These are phyloP conservation scores for Meloidogyne hapla DNA, from an alignment of 1,140 invertebrate genomes.

Conservation along the genomic window DNA sequence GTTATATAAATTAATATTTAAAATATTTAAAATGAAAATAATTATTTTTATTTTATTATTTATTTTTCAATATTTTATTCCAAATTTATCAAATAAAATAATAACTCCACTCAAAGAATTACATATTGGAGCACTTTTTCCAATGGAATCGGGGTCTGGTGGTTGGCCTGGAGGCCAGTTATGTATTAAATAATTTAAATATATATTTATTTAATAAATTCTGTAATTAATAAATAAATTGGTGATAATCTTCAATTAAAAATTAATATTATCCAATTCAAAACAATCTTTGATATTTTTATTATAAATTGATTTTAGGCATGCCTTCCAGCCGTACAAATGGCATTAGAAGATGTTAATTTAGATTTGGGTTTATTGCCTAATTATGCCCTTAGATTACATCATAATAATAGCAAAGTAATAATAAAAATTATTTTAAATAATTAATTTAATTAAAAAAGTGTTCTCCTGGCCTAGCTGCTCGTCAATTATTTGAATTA, in stretches of 20 bases:
- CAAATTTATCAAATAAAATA: neutral
- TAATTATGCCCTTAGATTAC: slow-evolving; percentile 84
- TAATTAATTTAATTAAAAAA: slow-evolving; percentile 66
- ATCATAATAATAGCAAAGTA: slow-evolving; percentile 96
- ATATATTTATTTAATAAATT: neutral
- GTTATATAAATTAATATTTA: neutral
- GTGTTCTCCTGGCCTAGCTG: slow-evolving; percentile 95
- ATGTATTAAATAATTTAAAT: neutral
- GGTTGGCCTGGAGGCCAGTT: slow-evolving; percentile 67
- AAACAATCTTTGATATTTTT: neutral
- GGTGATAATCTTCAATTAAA: too few relatives aligned
- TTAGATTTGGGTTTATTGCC: slow-evolving; percentile 80
- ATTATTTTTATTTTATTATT: slow-evolving; percentile 1
- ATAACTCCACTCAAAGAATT: slow-evolving; percentile 65
- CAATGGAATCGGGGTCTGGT: slow-evolving; percentile 92
- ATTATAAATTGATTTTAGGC: slow-evolving; percentile 45
- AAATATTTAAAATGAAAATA: slow-evolving; percentile 2
- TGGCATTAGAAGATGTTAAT: slow-evolving; percentile 95
- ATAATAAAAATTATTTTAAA: neutral
- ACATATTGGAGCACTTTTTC: slow-evolving; percentile 96
- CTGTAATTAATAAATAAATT: neutral
- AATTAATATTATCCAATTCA: too few relatives aligned
- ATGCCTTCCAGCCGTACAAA: slow-evolving; percentile 78
- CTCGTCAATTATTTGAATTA: slow-evolving; percentile 95
- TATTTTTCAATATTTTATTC: neutral